Percentiles rank a stretch among this genome's conserved stretches.
These are phyloP conservation scores for Drosophila ficusphila DNA, from an alignment of 1,140 invertebrate genomes.

Conservation along the genomic window DNA sequence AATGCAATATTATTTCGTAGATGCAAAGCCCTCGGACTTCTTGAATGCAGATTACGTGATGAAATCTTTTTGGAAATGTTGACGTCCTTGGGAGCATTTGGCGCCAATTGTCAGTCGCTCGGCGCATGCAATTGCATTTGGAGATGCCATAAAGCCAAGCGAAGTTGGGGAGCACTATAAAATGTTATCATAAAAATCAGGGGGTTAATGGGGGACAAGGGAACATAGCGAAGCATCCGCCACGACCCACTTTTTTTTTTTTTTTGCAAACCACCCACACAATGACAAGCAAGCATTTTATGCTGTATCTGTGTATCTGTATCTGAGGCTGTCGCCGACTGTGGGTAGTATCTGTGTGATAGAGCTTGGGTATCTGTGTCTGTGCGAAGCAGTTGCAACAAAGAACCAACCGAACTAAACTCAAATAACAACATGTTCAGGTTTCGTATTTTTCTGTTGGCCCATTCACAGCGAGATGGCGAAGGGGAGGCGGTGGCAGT, in stretches of 20 bases:
- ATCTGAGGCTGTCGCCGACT: conserved; percentile 14
- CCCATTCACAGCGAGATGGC: conserved; percentile 46
- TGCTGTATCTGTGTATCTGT: conserved; percentile 26
- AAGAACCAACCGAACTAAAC: conserved; percentile 63
- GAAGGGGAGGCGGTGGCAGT: conserved; percentile 8
- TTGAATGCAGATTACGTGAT: conserved; percentile 24
- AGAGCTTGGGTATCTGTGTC: no score
- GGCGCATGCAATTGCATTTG: conserved; percentile 5
- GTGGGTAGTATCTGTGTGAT: conserved; percentile 16
- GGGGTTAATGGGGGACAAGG: neutral
- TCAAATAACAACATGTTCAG: conserved; percentile 71
- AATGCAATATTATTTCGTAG: conserved; percentile 4
- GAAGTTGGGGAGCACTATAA: conserved; percentile 16
- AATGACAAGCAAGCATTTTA: conserved; percentile 2
- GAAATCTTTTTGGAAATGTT: conserved; percentile 32
- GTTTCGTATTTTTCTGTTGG: conserved; percentile 49
- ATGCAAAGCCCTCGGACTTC: conserved; percentile 11
- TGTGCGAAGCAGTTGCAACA: conserved; percentile 42
- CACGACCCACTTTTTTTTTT: conserved; percentile 48
- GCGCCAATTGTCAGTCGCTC: conserved; percentile 32
- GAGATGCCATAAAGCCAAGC: conserved; percentile 33
- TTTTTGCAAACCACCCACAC: conserved; percentile 22
- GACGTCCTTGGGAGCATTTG: conserved; percentile 41
- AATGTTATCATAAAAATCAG: conserved; percentile 19
- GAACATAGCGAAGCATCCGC: conserved; percentile 24